Percentiles rank a stretch among this genome's conserved stretches.
These are phyloP conservation scores for Papilio machaon DNA, from an alignment of 1,140 invertebrate species.

Conservation along the genomic window DNA sequence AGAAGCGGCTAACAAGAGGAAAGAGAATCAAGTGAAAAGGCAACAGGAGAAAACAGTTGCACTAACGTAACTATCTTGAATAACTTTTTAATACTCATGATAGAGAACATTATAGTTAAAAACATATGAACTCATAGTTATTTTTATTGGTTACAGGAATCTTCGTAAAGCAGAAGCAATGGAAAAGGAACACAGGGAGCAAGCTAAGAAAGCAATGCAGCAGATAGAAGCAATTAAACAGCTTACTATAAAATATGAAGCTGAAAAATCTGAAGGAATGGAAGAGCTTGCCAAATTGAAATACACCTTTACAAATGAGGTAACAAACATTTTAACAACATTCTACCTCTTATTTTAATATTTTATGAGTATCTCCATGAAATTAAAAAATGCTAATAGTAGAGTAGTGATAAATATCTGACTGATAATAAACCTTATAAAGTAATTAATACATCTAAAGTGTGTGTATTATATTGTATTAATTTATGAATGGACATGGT, in stretches of 20 bases:
- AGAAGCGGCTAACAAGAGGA: constrained; percentile 40
- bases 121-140: not conserved
- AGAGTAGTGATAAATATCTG: no score
- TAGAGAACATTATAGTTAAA: not conserved
- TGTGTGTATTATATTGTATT: no score
- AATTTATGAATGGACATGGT: no score
- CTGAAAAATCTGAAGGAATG: constrained; percentile 47
- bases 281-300: constrained; percentile 48
- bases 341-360: not conserved
- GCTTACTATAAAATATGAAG: constrained; percentile 51
- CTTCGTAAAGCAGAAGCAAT: constrained; percentile 59
- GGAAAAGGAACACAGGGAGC: constrained; percentile 54
- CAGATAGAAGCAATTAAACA: constrained; percentile 53
- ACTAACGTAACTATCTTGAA: constrained; percentile 44
- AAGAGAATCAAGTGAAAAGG: constrained; percentile 42
- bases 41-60: constrained; percentile 46
- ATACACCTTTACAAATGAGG: constrained; percentile 42
- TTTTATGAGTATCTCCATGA: constrained; percentile 5
- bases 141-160: constrained; percentile 44
- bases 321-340: constrained; percentile 16
- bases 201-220: constrained; percentile 47
- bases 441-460: not conserved
- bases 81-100: not conserved
- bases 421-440: not conserved
- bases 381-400: no score